Evolutionary conservation across 2,888 invertebrate genomes (phyloP).

Genomic region (Eumerus sabulonum): DNA sequence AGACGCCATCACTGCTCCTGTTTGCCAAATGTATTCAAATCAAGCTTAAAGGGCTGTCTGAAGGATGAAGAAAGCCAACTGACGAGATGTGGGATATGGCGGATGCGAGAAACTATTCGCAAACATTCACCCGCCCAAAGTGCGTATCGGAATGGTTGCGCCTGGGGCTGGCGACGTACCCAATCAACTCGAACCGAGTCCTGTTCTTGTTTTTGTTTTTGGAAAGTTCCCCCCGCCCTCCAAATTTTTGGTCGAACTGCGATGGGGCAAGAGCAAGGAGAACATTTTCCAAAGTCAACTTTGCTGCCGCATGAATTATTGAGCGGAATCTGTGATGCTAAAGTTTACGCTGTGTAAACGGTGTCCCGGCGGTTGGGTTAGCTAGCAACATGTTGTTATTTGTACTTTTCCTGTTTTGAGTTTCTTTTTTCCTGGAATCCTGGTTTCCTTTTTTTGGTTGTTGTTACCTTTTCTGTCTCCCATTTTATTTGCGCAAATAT

Average conservation of each 20-base stretch:
- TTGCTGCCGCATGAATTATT: slow-evolving; percentile 55
- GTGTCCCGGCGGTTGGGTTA: background rate
- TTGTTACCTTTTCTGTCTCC: background rate
- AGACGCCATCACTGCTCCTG: slow-evolving; percentile 20
- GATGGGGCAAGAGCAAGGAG: background rate
- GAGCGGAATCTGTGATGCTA: slow-evolving; percentile 24
- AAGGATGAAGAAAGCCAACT: background rate
- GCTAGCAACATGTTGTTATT: slow-evolving; percentile 31
- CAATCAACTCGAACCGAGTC: slow-evolving; percentile 26
- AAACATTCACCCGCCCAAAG: slow-evolving; percentile 7
- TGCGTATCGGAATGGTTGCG: slow-evolving; percentile 14
- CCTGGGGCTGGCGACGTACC: background rate
- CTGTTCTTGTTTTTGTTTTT: slow-evolving; percentile 32
- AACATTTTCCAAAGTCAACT: slow-evolving; percentile 44
- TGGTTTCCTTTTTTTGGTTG: no score
- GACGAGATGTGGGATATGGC: background rate
- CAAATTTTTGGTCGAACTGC: no score
- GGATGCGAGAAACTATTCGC: slow-evolving; percentile 34
- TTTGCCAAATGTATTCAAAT: slow-evolving; percentile 58
- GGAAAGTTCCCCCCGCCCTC: background rate
- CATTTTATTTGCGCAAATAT: slow-evolving; percentile 16
- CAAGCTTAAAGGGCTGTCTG: slow-evolving; percentile 12
- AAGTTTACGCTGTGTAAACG: slow-evolving; percentile 32
- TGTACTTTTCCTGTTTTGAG: slow-evolving; percentile 3
- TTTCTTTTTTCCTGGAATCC: no score